Conservation (phyloP, 1,140 invertebrate genomes). For the Trichonephila clavata region DNA sequence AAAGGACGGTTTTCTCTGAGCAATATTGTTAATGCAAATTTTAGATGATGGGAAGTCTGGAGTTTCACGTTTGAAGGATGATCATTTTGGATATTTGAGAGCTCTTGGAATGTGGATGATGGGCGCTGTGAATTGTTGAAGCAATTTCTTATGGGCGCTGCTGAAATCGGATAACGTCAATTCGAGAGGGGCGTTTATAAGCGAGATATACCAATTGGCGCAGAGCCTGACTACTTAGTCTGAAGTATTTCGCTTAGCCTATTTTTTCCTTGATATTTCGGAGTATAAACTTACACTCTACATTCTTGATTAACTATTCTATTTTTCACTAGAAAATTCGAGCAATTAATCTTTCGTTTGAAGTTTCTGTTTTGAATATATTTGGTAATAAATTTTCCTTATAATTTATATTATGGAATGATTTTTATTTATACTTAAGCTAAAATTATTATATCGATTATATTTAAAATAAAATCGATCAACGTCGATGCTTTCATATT, state of each 20-base stretch:
- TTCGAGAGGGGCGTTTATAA: neutral
- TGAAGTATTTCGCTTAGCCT: neutral
- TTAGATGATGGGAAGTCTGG: slow-evolving; percentile 24
- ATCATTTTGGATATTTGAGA: slow-evolving; percentile 18
- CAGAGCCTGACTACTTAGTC: neutral
- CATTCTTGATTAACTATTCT: no score
- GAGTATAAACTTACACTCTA: no score
- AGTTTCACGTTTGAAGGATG: slow-evolving; percentile 29
- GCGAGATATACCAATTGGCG: neutral
- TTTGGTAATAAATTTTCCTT: no score
- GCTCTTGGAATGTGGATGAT: slow-evolving; percentile 5
- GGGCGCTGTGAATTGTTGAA: slow-evolving; percentile 2
- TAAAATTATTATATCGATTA: no score
- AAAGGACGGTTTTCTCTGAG: neutral
- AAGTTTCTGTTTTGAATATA: no score
- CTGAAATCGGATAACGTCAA: slow-evolving; percentile 4
- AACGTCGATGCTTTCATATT: no score
- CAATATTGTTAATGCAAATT: slow-evolving; percentile 28
- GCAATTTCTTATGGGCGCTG: neutral
- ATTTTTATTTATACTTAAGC: no score
- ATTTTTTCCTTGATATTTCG: neutral
- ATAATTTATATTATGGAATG: no score
- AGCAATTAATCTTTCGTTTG: no score
- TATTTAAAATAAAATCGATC: no score
- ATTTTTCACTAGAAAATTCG: no score